A percentile compares a stretch with the other conserved stretches of the same genome.
Evolutionary conservation across 2,113 vertebrate species (phyloP).

Genomic region (Rhabdomys dilectus): DNA sequence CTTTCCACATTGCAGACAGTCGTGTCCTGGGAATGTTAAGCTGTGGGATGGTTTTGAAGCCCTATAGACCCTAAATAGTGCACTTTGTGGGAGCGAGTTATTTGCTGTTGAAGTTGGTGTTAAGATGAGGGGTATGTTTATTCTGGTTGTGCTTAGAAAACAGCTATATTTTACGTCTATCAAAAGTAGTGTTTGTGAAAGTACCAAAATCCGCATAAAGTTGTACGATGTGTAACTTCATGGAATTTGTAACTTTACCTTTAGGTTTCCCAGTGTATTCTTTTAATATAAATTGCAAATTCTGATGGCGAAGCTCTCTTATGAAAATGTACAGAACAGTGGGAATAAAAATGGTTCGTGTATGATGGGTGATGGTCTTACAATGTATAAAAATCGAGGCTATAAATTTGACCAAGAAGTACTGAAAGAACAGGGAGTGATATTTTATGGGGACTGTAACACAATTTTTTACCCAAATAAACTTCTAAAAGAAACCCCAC

Average conservation of each 20-base stretch:
- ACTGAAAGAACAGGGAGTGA: not conserved
- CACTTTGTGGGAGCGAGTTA: slow-evolving; percentile 8
- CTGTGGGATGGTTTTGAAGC: slow-evolving; percentile 31
- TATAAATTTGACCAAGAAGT: not conserved
- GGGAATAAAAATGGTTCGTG: slow-evolving; percentile 27
- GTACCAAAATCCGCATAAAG: slow-evolving; percentile 37
- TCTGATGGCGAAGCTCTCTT: slow-evolving; percentile 1
- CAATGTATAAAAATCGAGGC: not conserved
- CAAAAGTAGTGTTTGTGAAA: slow-evolving; percentile 51
- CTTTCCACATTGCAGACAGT: slow-evolving; percentile 16
- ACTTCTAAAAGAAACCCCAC: slow-evolving; percentile 61
- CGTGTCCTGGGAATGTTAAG: not conserved
- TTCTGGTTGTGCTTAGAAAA: slow-evolving; percentile 25
- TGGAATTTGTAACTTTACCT: slow-evolving; percentile 34
- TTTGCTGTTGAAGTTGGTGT: slow-evolving; percentile 60
- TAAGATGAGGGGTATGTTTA: slow-evolving; percentile 3
- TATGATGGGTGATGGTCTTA: not conserved
- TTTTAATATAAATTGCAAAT: slow-evolving; percentile 44
- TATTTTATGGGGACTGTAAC: slow-evolving; percentile 32
- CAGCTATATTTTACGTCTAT: slow-evolving; percentile 49
- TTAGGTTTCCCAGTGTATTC: slow-evolving; percentile 12
- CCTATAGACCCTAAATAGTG: not conserved
- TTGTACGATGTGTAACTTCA: slow-evolving; percentile 55
- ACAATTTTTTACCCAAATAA: slow-evolving; percentile 12
- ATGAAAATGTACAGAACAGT: not conserved